Conservation (phyloP, 2,113 vertebrate species). For the Dendropsophus ebraccatus region DNA sequence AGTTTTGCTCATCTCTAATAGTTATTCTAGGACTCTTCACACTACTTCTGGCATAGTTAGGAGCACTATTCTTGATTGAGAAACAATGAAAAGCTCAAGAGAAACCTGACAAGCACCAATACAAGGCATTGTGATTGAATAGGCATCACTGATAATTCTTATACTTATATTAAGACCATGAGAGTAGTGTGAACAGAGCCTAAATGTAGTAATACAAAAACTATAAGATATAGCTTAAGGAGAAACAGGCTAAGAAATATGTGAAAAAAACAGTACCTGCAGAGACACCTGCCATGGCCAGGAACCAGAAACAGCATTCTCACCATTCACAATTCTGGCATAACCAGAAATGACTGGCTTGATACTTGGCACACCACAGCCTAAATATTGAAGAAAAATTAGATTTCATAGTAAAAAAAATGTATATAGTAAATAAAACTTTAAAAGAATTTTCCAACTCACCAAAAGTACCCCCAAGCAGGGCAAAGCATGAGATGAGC, state of each 20-base stretch:
- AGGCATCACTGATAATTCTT: too few relatives aligned
- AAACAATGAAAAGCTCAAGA: too few relatives aligned
- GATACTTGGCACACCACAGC: constrained; percentile 79
- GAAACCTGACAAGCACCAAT: too few relatives aligned
- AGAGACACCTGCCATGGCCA: constrained; percentile 89
- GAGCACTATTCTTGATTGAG: too few relatives aligned
- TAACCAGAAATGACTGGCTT: constrained; percentile 72
- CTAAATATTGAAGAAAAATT: constrained; percentile 62
- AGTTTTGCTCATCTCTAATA: too few relatives aligned
- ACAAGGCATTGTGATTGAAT: too few relatives aligned
- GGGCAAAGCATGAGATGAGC: constrained; percentile 25
- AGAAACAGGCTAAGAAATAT: background rate
- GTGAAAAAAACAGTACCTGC: constrained; percentile 71
- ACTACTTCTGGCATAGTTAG: too few relatives aligned
- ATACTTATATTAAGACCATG: too few relatives aligned
- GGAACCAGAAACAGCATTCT: constrained; percentile 79
- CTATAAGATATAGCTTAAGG: background rate
- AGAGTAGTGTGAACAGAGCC: too few relatives aligned
- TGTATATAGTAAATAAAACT: background rate
- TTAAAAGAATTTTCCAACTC: background rate
- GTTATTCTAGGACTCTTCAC: too few relatives aligned
- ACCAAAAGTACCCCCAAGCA: constrained; percentile 18
- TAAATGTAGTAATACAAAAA: too few relatives aligned
- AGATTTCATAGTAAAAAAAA: background rate
- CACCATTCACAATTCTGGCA: constrained; percentile 80